Conservation (phyloP, 2,888 invertebrate genomes). For the Xylota segnis region DNA sequence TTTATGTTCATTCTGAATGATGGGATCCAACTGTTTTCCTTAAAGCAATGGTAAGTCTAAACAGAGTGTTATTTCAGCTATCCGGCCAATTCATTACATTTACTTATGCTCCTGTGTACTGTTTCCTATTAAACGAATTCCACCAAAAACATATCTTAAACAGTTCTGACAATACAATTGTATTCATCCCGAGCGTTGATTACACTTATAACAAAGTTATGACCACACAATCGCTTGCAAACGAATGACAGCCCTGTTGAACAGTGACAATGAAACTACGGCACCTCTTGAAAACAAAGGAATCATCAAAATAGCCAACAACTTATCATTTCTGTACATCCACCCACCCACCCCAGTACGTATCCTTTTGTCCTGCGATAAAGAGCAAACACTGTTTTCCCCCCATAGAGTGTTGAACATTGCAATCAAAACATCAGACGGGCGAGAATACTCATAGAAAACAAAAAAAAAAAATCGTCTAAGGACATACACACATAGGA, state of each 20-base stretch:
- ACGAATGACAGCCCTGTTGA: not conserved
- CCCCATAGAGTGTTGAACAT: slow-evolving; percentile 6
- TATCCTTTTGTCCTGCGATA: slow-evolving; percentile 2
- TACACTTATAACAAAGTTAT: not conserved
- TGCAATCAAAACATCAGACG: slow-evolving; percentile 41
- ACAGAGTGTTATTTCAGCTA: no score
- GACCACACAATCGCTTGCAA: not conserved
- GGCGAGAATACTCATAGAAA: slow-evolving; percentile 6
- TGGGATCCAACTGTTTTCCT: no score
- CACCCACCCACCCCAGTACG: not conserved
- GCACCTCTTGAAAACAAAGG: not conserved
- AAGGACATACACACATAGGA: slow-evolving; percentile 25
- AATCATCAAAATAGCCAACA: slow-evolving; percentile 33
- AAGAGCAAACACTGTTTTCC: slow-evolving; percentile 22
- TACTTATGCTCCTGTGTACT: no score
- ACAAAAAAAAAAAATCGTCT: not conserved
- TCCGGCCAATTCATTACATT: no score
- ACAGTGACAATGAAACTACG: not conserved
- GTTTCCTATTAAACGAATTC: no score
- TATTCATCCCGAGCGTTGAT: not conserved
- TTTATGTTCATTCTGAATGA: no score
- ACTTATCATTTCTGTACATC: slow-evolving; percentile 32
- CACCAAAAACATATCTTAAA: no score
- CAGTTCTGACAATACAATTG: not conserved
- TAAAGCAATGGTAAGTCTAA: no score